phyloP scores from a whole-genome alignment of 2,797 vertebrate species.

The Oreonectes daqikongensis region DNA sequence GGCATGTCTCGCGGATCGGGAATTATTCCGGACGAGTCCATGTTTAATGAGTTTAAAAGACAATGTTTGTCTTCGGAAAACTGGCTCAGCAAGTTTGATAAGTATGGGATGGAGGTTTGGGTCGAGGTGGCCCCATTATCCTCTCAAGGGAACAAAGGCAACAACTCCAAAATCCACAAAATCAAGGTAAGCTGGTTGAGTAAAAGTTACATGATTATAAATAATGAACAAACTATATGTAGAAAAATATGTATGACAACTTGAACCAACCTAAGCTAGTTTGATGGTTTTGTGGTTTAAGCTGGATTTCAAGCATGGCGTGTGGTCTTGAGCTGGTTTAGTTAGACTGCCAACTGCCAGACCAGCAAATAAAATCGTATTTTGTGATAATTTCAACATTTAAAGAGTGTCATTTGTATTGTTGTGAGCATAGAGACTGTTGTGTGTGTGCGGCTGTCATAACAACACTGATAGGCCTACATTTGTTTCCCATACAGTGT shows the following conservation, averaged over 20 bases:
- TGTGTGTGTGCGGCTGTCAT: background rate
- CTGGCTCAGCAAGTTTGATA: conserved; percentile 76
- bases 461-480: conserved; percentile 5
- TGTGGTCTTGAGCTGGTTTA: background rate
- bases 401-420: background rate
- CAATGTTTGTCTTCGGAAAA: conserved; percentile 73
- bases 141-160: conserved; percentile 48
- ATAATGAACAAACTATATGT: background rate
- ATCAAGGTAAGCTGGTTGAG: conserved; percentile 72
- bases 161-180: conserved; percentile 71
- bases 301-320: background rate
- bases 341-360: no score
- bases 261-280: background rate
- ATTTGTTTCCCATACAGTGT: conserved; percentile 66
- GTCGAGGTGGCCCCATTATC: conserved; percentile 63
- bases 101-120: conserved; percentile 76
- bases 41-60: conserved; percentile 73
- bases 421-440: no score
- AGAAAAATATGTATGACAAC: no score
- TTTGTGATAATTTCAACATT: no score
- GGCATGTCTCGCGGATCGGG: conserved; percentile 61
- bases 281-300: background rate
- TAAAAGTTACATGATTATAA: background rate
- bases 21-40: conserved; percentile 71
- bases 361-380: no score